Conservation (phyloP, 2,888 invertebrate species). For the Cephus runcator region DNA sequence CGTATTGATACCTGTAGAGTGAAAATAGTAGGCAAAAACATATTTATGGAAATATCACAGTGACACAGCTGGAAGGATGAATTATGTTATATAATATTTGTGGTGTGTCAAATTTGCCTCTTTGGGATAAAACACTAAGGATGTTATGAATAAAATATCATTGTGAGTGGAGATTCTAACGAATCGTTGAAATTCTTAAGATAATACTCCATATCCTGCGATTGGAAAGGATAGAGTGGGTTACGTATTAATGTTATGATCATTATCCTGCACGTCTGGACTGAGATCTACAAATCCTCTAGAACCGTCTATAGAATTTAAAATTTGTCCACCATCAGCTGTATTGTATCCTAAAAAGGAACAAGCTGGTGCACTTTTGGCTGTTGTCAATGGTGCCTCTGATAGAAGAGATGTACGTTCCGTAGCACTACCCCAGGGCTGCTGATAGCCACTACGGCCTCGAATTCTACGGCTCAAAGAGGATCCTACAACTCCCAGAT, state of each 20-base stretch:
- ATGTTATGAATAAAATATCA: too few species aligned
- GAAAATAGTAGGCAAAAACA: not conserved
- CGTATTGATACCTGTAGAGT: not conserved
- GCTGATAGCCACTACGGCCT: conserved; percentile 80
- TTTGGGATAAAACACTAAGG: too few species aligned
- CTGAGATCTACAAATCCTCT: conserved; percentile 34
- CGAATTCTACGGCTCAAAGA: conserved; percentile 81
- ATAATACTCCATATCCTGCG: too few species aligned
- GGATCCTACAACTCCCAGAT: conserved; percentile 90
- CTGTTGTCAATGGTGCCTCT: conserved; percentile 33
- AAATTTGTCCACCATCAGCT: conserved; percentile 38
- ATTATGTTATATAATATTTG: too few species aligned
- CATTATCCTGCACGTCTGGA: conserved; percentile 41
- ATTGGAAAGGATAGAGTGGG: not conserved
- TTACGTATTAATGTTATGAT: conserved; percentile 44
- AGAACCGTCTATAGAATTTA: conserved; percentile 34
- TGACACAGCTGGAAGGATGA: too few species aligned
- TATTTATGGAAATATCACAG: conserved; percentile 4
- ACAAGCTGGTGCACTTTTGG: conserved; percentile 44
- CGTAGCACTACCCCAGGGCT: conserved; percentile 71
- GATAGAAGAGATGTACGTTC: conserved; percentile 59
- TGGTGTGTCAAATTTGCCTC: too few species aligned
- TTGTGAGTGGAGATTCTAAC: too few species aligned
- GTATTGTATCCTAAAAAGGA: conserved; percentile 42
- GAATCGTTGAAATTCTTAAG: too few species aligned